A percentile compares a stretch with the other conserved stretches of the same genome.
These are phyloP conservation scores for Glyphotaelius pellucidus DNA, from an alignment of 2,888 invertebrate species.

Conservation along the genomic window DNA sequence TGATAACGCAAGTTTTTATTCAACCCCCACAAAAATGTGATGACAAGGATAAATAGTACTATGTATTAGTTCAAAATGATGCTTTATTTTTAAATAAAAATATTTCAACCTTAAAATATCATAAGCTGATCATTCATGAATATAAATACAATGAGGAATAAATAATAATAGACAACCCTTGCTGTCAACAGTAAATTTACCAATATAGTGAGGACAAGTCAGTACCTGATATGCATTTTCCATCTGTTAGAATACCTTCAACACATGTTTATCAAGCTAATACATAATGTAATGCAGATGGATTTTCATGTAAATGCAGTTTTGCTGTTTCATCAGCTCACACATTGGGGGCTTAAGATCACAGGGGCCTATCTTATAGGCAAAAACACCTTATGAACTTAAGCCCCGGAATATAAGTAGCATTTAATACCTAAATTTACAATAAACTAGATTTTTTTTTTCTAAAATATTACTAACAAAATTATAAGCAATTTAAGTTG, in stretches of 20 bases:
- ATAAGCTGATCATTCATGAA: neutral
- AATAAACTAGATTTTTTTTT: neutral
- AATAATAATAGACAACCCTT: neutral
- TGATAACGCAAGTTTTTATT: constrained; percentile 18
- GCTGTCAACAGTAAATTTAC: neutral
- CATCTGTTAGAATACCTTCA: neutral
- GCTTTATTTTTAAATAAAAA: neutral
- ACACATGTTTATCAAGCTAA: neutral
- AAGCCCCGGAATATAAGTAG: neutral
- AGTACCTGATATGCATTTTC: neutral
- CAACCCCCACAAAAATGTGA: constrained; percentile 19
- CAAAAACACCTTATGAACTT: neutral
- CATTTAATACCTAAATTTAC: neutral
- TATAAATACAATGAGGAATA: constrained; percentile 2
- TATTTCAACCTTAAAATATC: neutral
- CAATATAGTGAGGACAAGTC: too few relatives aligned
- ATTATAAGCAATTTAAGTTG: neutral
- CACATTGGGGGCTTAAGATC: neutral
- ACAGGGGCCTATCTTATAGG: neutral
- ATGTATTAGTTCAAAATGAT: neutral
- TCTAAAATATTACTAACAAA: neutral
- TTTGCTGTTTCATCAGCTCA: neutral
- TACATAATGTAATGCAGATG: neutral
- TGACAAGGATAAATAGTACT: constrained; percentile 10
- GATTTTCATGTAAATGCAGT: neutral